Base-by-base conservation (phyloP, 2,113 vertebrate species). In the Cebus imitator region DNA sequence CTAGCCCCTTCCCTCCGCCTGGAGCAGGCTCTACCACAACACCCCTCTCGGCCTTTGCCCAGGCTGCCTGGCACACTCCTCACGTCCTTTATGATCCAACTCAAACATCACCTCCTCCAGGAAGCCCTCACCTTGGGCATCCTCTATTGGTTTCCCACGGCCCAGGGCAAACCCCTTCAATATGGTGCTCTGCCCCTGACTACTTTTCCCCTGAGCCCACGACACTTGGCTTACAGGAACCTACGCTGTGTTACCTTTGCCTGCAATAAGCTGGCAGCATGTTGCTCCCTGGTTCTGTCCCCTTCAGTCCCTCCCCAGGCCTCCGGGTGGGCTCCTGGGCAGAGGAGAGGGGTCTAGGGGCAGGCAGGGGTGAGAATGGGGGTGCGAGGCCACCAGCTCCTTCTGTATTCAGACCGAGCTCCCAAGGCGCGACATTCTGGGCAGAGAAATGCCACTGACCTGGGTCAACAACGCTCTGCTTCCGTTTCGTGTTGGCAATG, bases 401-500 rank as follows among this genome's bases (percentile, higher is more conserved):
- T 32, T 10, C 55, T 50, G 75, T 8, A 3, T 10, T 18, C 3
- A 2, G 43, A 32, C 58, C 35, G 0, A 8, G 27, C 17, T 70
- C 30, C 12, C 0, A 0, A 14, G 52, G 66, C 18, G 79, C 68
- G 30, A 40, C 1, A 1, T 80, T 84, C 89, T n/a, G 1, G 27
- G 21, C 55, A 66, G 66, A 55, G 80, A 57, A 14, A 40, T 0
- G 64, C 8, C 82, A 97, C 98, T 95, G 88, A 99, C 99, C 99
- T 98, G 99, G 99, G 97, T 99, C 99, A 45, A 99, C 99, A 0
- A 96, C 21, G 6, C 58, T 98, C 94, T 98, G 99, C 83, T 99
- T 99, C 98, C 99, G 99, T 95, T 99, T 99, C 37, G 96, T 95
- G 98, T 97, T 99, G 92, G 99, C 99, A 80, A 99, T 97, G 35